Percentiles rank a stretch among this genome's conserved stretches.
These are phyloP conservation scores for Potamilus streckersoni DNA, from an alignment of 1,140 invertebrate genomes.

Conservation along the genomic window DNA sequence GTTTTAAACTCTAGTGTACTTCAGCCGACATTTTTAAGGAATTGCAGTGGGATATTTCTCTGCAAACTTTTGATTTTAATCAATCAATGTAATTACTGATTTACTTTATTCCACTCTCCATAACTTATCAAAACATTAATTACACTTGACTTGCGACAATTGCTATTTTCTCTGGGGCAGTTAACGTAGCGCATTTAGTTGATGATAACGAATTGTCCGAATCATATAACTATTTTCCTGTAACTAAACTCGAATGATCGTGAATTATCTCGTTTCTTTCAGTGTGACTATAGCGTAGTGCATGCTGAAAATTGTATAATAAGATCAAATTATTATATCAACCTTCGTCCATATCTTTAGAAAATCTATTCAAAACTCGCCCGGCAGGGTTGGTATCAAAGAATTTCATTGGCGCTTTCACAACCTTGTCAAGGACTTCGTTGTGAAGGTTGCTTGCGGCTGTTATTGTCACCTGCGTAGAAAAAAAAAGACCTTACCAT, in stretches of 20 bases:
- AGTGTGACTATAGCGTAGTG: conserved; percentile 75
- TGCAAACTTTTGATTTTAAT: too few species aligned
- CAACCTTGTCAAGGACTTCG: conserved; percentile 65
- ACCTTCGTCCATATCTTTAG: conserved; percentile 49
- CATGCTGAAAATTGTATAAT: conserved; percentile 43
- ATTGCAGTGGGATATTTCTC: too few species aligned
- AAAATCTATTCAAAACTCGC: conserved; percentile 73
- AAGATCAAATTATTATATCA: conserved; percentile 32
- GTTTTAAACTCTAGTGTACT: too few species aligned
- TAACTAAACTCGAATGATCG: conserved; percentile 88
- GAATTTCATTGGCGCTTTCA: conserved; percentile 72
- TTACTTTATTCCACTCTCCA: too few species aligned
- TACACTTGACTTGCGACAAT: too few species aligned
- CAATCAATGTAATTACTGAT: too few species aligned
- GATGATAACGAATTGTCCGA: background rate
- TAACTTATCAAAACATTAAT: too few species aligned
- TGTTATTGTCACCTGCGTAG: conserved; percentile 1
- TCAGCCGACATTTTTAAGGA: too few species aligned
- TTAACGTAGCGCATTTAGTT: background rate
- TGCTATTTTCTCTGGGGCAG: too few species aligned
- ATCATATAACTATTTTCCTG: conserved; percentile 66
- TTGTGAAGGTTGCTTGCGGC: conserved; percentile 14
- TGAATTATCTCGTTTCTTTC: conserved; percentile 85
- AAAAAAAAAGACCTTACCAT: background rate
- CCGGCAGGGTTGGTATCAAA: conserved; percentile 76